These are phyloP conservation scores for Hydropsyche betteni DNA, from an alignment of 2,888 invertebrate species.

Conservation along the genomic window DNA sequence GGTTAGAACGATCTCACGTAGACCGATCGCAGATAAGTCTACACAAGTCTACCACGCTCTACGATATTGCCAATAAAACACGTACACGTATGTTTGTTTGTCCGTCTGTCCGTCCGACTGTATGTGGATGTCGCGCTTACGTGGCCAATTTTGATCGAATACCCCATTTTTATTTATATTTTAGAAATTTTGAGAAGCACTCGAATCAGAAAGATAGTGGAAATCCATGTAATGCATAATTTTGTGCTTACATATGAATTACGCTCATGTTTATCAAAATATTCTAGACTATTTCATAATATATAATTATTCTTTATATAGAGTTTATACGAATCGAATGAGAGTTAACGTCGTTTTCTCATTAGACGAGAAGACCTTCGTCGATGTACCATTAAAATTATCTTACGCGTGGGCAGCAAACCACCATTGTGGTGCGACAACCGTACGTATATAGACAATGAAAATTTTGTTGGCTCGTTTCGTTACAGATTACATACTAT, in stretches of 20 bases:
- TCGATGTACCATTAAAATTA: slow-evolving; percentile 8
- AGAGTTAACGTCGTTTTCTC: neutral
- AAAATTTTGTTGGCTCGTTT: no score
- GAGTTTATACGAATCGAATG: neutral
- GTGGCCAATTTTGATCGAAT: no score
- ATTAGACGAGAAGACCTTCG: slow-evolving; percentile 5
- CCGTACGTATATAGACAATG: neutral
- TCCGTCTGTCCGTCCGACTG: neutral
- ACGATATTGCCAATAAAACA: slow-evolving; percentile 48
- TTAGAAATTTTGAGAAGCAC: no score
- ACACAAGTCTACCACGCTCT: slow-evolving; percentile 40
- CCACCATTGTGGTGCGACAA: slow-evolving; percentile 5
- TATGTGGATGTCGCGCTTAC: neutral
- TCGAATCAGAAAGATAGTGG: no score
- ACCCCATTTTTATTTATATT: no score
- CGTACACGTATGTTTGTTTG: slow-evolving; percentile 43
- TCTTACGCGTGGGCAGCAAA: neutral
- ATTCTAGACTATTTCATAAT: no score
- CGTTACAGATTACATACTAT: no score
- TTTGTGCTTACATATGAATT: no score
- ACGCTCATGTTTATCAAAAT: no score
- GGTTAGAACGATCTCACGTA: slow-evolving; percentile 43
- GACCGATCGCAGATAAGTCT: slow-evolving; percentile 50
- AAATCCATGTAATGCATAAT: no score
- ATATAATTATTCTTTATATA: neutral